Evolutionary conservation across 2,888 invertebrate genomes (phyloP).

Genomic region (Tetragonula carbonaria): DNA sequence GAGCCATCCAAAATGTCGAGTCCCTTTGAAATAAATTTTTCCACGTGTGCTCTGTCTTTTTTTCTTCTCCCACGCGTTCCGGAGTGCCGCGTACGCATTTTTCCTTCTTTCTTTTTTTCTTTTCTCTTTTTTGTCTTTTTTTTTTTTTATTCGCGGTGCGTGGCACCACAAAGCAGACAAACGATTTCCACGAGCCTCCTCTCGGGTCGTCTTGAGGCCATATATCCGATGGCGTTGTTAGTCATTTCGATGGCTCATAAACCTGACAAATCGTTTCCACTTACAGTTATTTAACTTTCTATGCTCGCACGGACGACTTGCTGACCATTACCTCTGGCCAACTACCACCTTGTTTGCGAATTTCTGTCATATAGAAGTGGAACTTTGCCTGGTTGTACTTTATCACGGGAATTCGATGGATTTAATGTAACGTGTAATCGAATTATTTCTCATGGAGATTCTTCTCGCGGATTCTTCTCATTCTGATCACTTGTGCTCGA

Average conservation of each 20-base stretch:
- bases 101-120: neutral
- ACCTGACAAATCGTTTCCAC: slow-evolving; percentile 67
- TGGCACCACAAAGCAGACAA: slow-evolving; percentile 24
- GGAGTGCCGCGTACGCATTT: neutral
- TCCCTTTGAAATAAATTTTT: slow-evolving; percentile 21
- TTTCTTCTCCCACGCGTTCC: neutral
- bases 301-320: slow-evolving; percentile 10
- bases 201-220: slow-evolving; percentile 25
- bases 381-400: neutral
- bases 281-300: slow-evolving; percentile 55
- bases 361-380: neutral
- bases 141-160: slow-evolving; percentile 17
- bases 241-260: slow-evolving; percentile 73
- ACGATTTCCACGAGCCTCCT: slow-evolving; percentile 28
- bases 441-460: too few relatives aligned
- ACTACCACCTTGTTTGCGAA: neutral
- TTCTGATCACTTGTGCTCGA: neutral
- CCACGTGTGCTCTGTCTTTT: neutral
- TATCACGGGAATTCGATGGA: neutral
- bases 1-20: neutral
- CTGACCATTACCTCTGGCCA: slow-evolving; percentile 16
- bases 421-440: too few relatives aligned
- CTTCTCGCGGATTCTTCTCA: too few relatives aligned
- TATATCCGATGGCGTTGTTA: slow-evolving; percentile 69
- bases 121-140: too few relatives aligned